Conservation (phyloP, 2,797 vertebrate species). For the Rallus crepitans region DNA sequence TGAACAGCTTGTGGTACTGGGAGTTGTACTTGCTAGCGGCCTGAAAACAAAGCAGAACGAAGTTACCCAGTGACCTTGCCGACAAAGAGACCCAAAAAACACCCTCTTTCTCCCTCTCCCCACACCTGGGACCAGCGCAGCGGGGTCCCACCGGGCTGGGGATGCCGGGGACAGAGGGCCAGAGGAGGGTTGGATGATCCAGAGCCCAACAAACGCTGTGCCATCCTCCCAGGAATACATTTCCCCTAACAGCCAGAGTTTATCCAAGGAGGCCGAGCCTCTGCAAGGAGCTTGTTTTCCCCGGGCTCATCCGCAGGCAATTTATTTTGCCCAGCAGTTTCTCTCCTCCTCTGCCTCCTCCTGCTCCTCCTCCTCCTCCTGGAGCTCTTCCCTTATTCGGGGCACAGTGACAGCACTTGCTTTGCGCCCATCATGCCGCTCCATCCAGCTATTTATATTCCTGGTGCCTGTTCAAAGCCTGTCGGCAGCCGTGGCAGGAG, state of each 20-base stretch:
- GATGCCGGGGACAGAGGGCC: background rate
- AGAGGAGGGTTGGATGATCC: background rate
- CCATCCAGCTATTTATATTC: conserved; percentile 58
- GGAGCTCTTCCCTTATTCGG: conserved; percentile 26
- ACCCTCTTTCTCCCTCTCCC: background rate
- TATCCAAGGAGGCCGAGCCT: background rate
- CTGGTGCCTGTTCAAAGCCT: background rate
- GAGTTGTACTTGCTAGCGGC: conserved; percentile 94
- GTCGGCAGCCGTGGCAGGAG: background rate
- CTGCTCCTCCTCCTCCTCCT: background rate
- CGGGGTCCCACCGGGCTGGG: background rate
- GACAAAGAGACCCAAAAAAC: background rate
- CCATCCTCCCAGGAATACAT: conserved; percentile 19
- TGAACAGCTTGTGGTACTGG: conserved; percentile 97
- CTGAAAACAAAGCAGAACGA: conserved; percentile 79
- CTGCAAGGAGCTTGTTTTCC: background rate
- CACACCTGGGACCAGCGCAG: background rate
- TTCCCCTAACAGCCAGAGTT: background rate
- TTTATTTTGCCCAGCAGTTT: conserved; percentile 24
- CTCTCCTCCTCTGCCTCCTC: background rate
- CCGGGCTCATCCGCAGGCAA: background rate
- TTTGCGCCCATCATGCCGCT: background rate
- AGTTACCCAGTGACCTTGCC: background rate
- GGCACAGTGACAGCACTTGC: conserved; percentile 45
- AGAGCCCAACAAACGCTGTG: background rate